Evolutionary conservation across 2,797 vertebrate species (phyloP).

Genomic region (Paramormyrops hopkinsi): DNA sequence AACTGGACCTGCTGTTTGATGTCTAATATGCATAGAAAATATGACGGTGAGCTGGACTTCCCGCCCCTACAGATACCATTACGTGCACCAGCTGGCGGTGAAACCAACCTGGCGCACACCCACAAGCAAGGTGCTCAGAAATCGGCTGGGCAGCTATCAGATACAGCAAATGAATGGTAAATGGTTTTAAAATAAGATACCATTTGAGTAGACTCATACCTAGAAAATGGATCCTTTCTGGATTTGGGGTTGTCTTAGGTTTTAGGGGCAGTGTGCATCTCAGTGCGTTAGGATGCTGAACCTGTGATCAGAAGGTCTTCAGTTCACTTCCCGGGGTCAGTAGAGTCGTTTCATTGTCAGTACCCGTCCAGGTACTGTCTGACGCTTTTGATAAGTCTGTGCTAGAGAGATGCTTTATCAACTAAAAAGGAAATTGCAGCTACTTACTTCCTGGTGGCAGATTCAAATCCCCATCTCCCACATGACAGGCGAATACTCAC

Average conservation of each 20-base stretch:
- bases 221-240: background rate
- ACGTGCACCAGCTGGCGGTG: conserved; percentile 50
- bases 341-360: background rate
- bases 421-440: background rate
- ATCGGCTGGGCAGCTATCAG: conserved; percentile 37
- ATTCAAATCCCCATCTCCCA: background rate
- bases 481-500: background rate
- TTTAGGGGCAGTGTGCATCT: background rate
- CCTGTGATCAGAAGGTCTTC: background rate
- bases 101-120: conserved; percentile 52
- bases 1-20: too few species aligned
- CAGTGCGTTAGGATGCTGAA: background rate
- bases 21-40: background rate
- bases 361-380: background rate
- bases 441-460: background rate
- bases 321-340: background rate
- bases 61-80: conserved; percentile 43
- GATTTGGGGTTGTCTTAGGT: background rate
- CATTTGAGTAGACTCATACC: background rate
- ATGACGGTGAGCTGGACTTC: background rate
- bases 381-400: background rate
- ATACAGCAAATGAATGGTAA: conserved; percentile 60
- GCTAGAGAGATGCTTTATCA: background rate
- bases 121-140: conserved; percentile 46
- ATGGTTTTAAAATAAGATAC: background rate